Evolutionary conservation across 2,888 invertebrate genomes (phyloP), one percentile per base, ranked within the genome.

Genomic region (Cheilosia scutellata): DNA sequence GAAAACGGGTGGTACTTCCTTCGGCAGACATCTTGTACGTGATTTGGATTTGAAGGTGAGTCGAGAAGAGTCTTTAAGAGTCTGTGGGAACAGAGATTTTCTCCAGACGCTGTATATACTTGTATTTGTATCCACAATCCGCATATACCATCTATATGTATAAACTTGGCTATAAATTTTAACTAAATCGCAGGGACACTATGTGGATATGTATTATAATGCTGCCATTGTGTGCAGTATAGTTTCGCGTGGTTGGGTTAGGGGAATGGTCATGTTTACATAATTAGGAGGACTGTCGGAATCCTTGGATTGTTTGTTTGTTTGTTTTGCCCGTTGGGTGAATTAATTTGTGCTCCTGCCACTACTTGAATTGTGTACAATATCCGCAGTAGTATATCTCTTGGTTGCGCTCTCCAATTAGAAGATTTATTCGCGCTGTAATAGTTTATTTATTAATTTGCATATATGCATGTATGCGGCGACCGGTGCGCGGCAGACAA

Each of bases 1-100:
- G 93, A 99, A 99, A 94, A 99, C 99, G 68, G 99, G 99, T 72
- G 99, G 99, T 33, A 99, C 99, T 49, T 96, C 98, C 6, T 99
- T 99, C 92, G 99, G 99, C 71, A 96, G 97, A 91, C 98, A 99
- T 93, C 94, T 99, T 89, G 99, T 99, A 77, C 96, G 97, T 93
- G 98, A 99, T 93, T 94, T 99, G 90, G 98, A 98, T 93, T 93
- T 95, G 74, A 95, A 95, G 94, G 95, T 94, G 88, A 88, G 89
- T 76, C 31, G 31, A 7, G 55, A 37, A 9, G 20, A 11, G 51
- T 13, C 11, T 25, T 27, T 13, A 5, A 27, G 47, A 47, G 11
- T 51, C 25, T 13, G 25, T 20, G 20, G 20, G 20, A 20, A 20
- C 20, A 2, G 20, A 20, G 20, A 40, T 40, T 40, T 40, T 16